phyloP scores from a whole-genome alignment of 1,140 invertebrate species.

The Sinella curviseta region DNA sequence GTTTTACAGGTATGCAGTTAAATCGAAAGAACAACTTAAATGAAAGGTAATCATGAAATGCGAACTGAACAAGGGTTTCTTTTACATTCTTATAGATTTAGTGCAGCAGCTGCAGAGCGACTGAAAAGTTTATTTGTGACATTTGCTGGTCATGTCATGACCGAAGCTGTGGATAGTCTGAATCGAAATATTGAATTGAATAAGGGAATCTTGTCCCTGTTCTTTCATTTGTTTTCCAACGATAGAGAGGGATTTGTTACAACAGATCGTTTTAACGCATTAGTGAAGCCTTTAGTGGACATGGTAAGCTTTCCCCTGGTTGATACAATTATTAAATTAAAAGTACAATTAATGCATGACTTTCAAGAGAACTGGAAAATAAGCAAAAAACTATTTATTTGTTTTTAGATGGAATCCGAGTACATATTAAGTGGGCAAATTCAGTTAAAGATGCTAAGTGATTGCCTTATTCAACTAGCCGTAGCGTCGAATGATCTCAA shows the following conservation, averaged over 20 bases:
- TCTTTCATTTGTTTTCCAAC: constrained; percentile 49
- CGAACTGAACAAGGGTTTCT: too few species aligned
- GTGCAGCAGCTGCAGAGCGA: constrained; percentile 62
- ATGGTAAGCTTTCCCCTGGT: constrained; percentile 38
- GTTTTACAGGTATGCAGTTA: constrained; percentile 67
- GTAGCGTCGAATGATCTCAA: constrained; percentile 48
- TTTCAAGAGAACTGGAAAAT: not conserved
- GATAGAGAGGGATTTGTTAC: constrained; percentile 49
- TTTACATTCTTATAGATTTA: constrained; percentile 38
- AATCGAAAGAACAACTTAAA: constrained; percentile 21
- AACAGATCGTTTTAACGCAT: constrained; percentile 44
- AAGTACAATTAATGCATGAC: constrained; percentile 2
- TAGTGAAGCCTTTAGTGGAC: constrained; percentile 45
- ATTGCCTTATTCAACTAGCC: constrained; percentile 43
- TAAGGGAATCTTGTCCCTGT: constrained; percentile 41
- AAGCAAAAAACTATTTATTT: not conserved
- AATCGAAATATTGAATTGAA: constrained; percentile 52
- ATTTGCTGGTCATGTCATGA: constrained; percentile 82
- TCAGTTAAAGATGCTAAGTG: constrained; percentile 35
- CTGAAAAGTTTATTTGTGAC: constrained; percentile 84
- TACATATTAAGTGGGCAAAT: constrained; percentile 37
- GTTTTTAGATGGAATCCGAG: constrained; percentile 43
- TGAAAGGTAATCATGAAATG: not conserved
- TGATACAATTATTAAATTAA: not conserved
- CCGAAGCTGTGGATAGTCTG: constrained; percentile 72